phyloP scores from a whole-genome alignment of 2,888 invertebrate species.

The Silvanus unidentatus region DNA sequence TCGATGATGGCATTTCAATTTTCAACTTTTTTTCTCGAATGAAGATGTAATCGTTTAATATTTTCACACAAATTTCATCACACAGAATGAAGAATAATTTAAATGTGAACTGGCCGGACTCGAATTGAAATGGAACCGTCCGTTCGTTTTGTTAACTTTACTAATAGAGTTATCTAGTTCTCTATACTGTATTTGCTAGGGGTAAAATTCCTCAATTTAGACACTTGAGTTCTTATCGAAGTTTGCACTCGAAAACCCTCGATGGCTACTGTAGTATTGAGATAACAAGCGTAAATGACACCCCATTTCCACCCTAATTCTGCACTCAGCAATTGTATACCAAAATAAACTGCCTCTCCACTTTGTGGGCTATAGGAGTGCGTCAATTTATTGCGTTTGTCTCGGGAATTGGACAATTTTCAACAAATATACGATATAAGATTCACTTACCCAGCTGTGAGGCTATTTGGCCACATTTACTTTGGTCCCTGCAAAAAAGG shows the following conservation, averaged over 20 bases:
- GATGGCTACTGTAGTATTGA: slow-evolving; percentile 35
- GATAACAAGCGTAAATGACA: slow-evolving; percentile 33
- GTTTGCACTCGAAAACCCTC: slow-evolving; percentile 32
- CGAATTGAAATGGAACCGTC: no score
- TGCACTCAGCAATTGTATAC: not conserved
- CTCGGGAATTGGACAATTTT: no score
- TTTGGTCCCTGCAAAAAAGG: slow-evolving; percentile 40
- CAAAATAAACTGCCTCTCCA: not conserved
- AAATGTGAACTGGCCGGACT: no score
- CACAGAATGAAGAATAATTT: no score
- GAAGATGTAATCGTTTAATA: no score
- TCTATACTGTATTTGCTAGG: not conserved
- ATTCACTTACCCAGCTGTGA: slow-evolving; percentile 49
- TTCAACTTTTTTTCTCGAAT: slow-evolving; percentile 16
- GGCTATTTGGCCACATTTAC: slow-evolving; percentile 50
- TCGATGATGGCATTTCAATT: slow-evolving; percentile 29
- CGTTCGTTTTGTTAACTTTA: slow-evolving; percentile 11
- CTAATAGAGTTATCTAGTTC: slow-evolving; percentile 38
- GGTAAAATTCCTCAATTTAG: slow-evolving; percentile 13
- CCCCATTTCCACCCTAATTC: slow-evolving; percentile 5
- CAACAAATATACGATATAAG: no score
- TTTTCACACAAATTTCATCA: slow-evolving; percentile 4
- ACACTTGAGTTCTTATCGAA: slow-evolving; percentile 30
- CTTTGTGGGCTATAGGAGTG: not conserved
- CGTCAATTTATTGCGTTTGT: no score